A percentile compares a stretch with the other conserved stretches of the same genome.
Conservation (phyloP, 2,888 invertebrate species). For the Tineola bisselliella region DNA sequence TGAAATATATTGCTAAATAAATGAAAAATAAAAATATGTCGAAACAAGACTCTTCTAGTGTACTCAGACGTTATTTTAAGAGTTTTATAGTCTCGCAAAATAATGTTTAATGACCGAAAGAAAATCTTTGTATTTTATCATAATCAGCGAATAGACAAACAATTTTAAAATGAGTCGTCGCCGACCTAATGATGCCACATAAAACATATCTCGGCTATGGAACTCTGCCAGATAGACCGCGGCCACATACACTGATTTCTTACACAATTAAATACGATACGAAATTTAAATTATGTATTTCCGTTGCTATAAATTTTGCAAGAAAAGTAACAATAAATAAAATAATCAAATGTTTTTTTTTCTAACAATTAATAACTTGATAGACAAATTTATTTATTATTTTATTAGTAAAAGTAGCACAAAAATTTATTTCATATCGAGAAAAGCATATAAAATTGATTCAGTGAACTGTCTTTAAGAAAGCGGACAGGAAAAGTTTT, state of each 20-base stretch:
- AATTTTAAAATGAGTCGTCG: slow-evolving; percentile 10
- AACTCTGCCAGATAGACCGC: slow-evolving; percentile 10
- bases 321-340: neutral
- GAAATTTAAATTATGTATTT: slow-evolving; percentile 11
- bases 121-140: slow-evolving; percentile 10
- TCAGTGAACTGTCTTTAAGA: neutral
- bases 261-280: slow-evolving; percentile 12
- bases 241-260: neutral
- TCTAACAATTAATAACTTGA: too few relatives aligned
- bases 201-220: slow-evolving; percentile 15
- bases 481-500: neutral
- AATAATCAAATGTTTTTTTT: too few relatives aligned
- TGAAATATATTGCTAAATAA: too few relatives aligned
- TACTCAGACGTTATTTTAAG: neutral
- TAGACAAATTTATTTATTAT: too few relatives aligned
- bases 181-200: slow-evolving; percentile 7
- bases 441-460: neutral
- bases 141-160: slow-evolving; percentile 14
- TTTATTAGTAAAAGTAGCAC: too few relatives aligned
- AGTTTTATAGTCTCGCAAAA: neutral
- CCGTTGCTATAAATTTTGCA: slow-evolving; percentile 3
- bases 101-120: neutral
- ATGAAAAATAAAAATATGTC: too few relatives aligned
- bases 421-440: neutral
- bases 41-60: too few relatives aligned